Percentiles rank a stretch among this genome's conserved stretches.
phyloP scores from a whole-genome alignment of 2,888 invertebrate genomes.

The Prosopocoilus inquinatus region DNA sequence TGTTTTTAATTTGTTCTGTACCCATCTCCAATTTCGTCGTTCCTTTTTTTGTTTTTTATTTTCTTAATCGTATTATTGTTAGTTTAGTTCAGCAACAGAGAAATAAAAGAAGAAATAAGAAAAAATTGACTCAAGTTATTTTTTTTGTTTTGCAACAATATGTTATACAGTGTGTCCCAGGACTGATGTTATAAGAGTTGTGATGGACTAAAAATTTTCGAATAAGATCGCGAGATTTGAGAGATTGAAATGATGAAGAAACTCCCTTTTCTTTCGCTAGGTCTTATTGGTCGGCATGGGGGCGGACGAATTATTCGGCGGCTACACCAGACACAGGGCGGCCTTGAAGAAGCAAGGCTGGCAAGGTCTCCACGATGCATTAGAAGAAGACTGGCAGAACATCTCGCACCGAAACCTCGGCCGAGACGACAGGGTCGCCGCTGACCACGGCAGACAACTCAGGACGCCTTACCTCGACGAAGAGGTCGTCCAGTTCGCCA shows the following conservation, averaged over 20 bases:
- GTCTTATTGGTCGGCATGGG: conserved; percentile 88
- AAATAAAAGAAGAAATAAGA: too few species aligned
- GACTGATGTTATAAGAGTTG: too few species aligned
- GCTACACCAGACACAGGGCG: conserved; percentile 86
- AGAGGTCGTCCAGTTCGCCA: conserved; percentile 63
- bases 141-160: too few species aligned
- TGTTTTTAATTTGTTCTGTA: too few species aligned
- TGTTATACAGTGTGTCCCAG: too few species aligned
- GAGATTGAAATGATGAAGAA: not conserved
- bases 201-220: too few species aligned
- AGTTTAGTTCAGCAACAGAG: too few species aligned
- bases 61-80: too few species aligned
- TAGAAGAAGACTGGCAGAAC: conserved; percentile 73
- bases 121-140: too few species aligned
- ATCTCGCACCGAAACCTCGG: conserved; percentile 90
- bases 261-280: conserved; percentile 45
- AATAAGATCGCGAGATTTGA: not conserved
- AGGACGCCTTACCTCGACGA: conserved; percentile 81
- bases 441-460: conserved; percentile 83
- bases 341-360: conserved; percentile 60
- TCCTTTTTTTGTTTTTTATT: too few species aligned
- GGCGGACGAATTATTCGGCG: conserved; percentile 96
- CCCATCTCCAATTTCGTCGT: too few species aligned
- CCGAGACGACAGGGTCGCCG: conserved; percentile 89
- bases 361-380: conserved; percentile 56